A percentile compares a stretch with the other conserved stretches of the same genome.
Conservation (phyloP, 1,140 invertebrate genomes). For the Lepidurus packardi region DNA sequence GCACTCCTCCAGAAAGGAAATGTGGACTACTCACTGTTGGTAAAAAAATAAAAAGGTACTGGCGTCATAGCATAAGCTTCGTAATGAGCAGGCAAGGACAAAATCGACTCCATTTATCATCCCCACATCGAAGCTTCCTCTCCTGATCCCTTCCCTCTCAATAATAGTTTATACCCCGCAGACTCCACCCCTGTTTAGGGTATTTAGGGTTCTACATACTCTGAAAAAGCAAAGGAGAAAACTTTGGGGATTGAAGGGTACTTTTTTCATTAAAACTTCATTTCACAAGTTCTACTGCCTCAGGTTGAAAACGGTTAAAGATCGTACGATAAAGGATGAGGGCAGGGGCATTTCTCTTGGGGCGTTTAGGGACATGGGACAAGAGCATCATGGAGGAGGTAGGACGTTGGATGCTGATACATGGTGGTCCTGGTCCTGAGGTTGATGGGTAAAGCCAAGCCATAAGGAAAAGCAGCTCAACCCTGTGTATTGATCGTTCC, state of each 20-base stretch:
- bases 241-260: too few species aligned
- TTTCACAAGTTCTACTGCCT: too few species aligned
- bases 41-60: not conserved
- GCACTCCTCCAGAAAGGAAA: not conserved
- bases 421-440: conserved; percentile 16
- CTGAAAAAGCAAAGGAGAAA: not conserved
- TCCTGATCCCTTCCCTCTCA: not conserved
- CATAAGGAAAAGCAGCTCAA: conserved; percentile 21
- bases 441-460: conserved; percentile 13
- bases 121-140: not conserved
- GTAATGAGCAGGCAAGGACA: not conserved
- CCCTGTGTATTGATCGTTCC: conserved; percentile 7
- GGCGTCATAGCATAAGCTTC: not conserved
- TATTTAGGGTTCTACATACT: not conserved
- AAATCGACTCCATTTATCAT: not conserved
- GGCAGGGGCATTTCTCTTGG: not conserved
- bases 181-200: not conserved
- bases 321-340: not conserved
- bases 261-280: too few species aligned
- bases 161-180: not conserved
- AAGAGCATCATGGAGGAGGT: not conserved
- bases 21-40: not conserved
- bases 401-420: not conserved
- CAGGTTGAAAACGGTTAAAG: too few species aligned
- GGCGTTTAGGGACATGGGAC: not conserved